Evolutionary conservation across 53 echinoderm and acorn worm genomes (phyloP), one percentile per base, ranked within the genome.

Genomic region (Antedon mediterranea): DNA sequence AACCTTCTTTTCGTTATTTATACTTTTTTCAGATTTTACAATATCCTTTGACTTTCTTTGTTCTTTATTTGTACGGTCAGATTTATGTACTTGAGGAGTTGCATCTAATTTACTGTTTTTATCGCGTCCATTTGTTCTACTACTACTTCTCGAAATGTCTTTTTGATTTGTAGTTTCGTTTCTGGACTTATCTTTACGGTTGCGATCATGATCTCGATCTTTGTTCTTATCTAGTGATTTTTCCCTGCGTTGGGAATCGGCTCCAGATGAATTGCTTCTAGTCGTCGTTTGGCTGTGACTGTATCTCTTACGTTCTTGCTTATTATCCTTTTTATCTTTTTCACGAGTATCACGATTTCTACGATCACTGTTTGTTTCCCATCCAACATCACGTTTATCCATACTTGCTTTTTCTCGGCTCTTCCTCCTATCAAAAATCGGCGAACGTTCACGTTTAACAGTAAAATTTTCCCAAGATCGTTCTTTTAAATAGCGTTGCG

Each of bases 381-480:
- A 57, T 11, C 57, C 57, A 57, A 18, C 23, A 57, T 57, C 57
- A 2, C 57, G 57, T 18, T 57, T 57, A 57, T 57, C 57, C 2
- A 76, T 70, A 14, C 74, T 42, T 42, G 76, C 76, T 20, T 28
- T 75, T 44, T 82, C 82, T 30, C 57, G 75, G 14, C 76, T 76
- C 71, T 76, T 75, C 8, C 83, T n/a, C 34, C 90, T 75, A 26
- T 87, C 85, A 43, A 78, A 78, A 0, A 79, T 79, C 33, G 90
- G 90, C 29, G 90, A 90, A 31, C 90, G 79, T 26, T 90, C 90
- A 32, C 90, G 77, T 77, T 90, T 86, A 73, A 90, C 82, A 30
- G 85, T 87, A 43, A 90, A 82, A 43, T 86, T 86, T 27, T 86
- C 90, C 90, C 90, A 90, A 31, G 83, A 82, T 18, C 78, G 81